A percentile compares a stretch with the other conserved stretches of the same genome.
phyloP scores from a whole-genome alignment of 2,797 vertebrate genomes.

The Gymnoscopelus microlampas region DNA sequence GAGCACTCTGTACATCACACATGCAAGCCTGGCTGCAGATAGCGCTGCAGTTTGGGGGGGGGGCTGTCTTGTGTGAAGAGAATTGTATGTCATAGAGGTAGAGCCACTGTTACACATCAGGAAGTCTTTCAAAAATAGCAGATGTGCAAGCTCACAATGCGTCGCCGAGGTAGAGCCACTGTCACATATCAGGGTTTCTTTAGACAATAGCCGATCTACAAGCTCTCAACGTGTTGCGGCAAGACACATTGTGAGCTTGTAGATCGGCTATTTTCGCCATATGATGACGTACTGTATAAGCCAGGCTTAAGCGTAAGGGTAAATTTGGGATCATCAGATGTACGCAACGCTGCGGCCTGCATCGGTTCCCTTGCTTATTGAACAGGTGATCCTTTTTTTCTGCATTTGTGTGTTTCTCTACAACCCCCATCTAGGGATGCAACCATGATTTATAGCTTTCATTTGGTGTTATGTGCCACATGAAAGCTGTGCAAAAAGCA shows the following conservation, averaged over 20 bases:
- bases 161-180: constrained; percentile 24
- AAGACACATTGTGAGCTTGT: no score
- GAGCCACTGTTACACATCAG: constrained; percentile 58
- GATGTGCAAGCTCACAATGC: no score
- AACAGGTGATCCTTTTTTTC: constrained; percentile 15
- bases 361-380: no score
- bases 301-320: no score
- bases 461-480: constrained; percentile 34
- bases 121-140: constrained; percentile 46
- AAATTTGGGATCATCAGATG: no score
- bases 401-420: constrained; percentile 28
- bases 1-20: constrained; percentile 33
- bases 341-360: no score
- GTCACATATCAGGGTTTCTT: constrained; percentile 56
- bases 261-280: no score
- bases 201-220: constrained; percentile 1
- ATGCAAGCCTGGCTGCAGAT: constrained; percentile 10
- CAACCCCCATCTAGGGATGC: constrained; percentile 28
- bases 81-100: constrained; percentile 54
- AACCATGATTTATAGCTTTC: constrained; percentile 58
- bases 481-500: constrained; percentile 48
- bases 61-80: constrained; percentile 29
- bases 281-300: no score
- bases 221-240: no score
- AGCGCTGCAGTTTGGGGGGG: constrained; percentile 21